Conservation (phyloP, 2,888 invertebrate species). For the Leucophora obtusa region DNA sequence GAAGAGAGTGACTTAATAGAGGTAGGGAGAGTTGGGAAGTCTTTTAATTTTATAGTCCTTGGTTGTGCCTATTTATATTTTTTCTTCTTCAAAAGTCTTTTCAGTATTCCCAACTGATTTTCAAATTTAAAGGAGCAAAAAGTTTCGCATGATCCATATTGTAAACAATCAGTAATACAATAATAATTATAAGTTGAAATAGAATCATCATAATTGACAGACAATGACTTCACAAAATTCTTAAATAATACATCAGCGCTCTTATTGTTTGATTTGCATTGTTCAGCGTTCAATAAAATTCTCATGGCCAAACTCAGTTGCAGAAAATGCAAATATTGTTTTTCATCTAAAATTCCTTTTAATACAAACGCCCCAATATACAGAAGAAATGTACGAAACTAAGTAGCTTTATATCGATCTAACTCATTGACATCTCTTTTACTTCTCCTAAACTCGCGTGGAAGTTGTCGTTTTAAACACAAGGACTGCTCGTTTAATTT, state of each 20-base stretch:
- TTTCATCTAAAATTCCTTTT: slow-evolving; percentile 45
- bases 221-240: slow-evolving; percentile 29
- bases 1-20: too few species aligned
- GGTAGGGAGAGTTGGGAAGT: too few species aligned
- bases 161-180: slow-evolving; percentile 40
- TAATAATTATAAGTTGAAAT: slow-evolving; percentile 42
- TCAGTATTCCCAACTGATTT: slow-evolving; percentile 40
- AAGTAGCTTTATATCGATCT: slow-evolving; percentile 40
- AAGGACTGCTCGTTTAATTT: slow-evolving; percentile 25
- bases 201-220: slow-evolving; percentile 28
- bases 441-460: too few species aligned
- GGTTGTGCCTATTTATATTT: slow-evolving; percentile 29
- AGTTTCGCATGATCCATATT: slow-evolving; percentile 35
- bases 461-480: slow-evolving; percentile 34
- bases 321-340: slow-evolving; percentile 34
- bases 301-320: slow-evolving; percentile 41
- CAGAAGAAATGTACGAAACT: slow-evolving; percentile 41
- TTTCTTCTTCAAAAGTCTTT: slow-evolving; percentile 37
- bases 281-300: slow-evolving; percentile 42
- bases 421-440: slow-evolving; percentile 39
- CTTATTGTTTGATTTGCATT: slow-evolving; percentile 35
- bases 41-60: too few species aligned
- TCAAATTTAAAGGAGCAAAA: slow-evolving; percentile 47
- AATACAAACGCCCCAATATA: slow-evolving; percentile 47
- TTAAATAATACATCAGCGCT: slow-evolving; percentile 32